Percentiles rank a stretch among this genome's conserved stretches.
Conservation (phyloP, 2,888 invertebrate species). For the Apamea anceps region DNA sequence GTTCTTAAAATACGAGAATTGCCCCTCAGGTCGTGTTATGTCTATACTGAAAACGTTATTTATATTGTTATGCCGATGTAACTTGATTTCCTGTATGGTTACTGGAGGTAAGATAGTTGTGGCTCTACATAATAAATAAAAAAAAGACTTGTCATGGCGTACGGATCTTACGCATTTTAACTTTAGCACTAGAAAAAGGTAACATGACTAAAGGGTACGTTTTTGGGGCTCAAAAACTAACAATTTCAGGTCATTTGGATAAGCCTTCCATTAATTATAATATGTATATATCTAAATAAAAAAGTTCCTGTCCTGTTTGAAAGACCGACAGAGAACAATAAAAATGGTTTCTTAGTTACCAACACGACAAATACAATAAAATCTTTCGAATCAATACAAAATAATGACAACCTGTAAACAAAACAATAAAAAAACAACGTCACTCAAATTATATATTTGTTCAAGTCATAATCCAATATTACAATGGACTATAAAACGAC, state of each 20-base stretch:
- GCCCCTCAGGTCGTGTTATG: not conserved
- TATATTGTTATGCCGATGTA: conserved; percentile 15
- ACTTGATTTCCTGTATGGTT: not conserved
- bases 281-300: not conserved
- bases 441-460: conserved; percentile 60
- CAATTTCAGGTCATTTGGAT: not conserved
- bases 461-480: conserved; percentile 63
- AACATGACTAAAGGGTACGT: not conserved
- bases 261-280: not conserved
- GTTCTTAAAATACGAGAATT: too few species aligned
- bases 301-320: not conserved
- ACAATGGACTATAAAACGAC: conserved; percentile 67
- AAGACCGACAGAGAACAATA: not conserved
- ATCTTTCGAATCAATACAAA: conserved; percentile 32
- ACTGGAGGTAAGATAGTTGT: not conserved
- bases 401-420: conserved; percentile 11
- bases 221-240: not conserved
- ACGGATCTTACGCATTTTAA: not conserved
- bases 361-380: not conserved
- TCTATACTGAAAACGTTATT: not conserved
- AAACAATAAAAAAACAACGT: conserved; percentile 51
- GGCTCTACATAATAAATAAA: not conserved
- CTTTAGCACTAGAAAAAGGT: not conserved
- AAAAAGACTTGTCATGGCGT: not conserved
- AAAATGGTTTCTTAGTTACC: conserved; percentile 24